phyloP scores from a whole-genome alignment of 92 coral and sea anemone species.

The Blastomussa wellsi region DNA sequence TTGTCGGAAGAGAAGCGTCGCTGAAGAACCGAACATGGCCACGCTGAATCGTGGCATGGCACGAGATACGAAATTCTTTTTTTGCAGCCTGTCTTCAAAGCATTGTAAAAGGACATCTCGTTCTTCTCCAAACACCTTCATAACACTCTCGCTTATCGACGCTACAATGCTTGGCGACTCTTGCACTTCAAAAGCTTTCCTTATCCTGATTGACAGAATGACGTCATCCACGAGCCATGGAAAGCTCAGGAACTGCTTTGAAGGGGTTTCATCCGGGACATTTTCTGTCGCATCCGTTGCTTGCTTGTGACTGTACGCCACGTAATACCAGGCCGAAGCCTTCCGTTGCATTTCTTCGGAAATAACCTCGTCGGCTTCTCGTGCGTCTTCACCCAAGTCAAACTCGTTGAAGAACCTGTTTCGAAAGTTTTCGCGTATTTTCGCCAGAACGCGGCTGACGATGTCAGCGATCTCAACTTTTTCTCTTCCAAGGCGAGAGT shows the following conservation, averaged over 20 bases:
- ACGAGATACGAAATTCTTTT: constrained; percentile 34
- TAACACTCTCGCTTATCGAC: constrained; percentile 59
- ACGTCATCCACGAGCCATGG: constrained; percentile 99
- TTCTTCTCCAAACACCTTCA: constrained; percentile 51
- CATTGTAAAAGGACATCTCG: constrained; percentile 46
- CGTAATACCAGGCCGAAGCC: constrained; percentile 95
- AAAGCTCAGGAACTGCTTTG: constrained; percentile 81
- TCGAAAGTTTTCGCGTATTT: constrained; percentile 70
- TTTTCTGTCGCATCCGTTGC: constrained; percentile 16
- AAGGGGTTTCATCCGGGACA: constrained; percentile 24
- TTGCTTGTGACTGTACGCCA: constrained; percentile 62
- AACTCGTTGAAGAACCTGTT: constrained; percentile 83
- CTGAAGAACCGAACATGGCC: constrained; percentile 95
- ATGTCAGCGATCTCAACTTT: constrained; percentile 86
- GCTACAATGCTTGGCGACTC: constrained; percentile 36
- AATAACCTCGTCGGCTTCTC: constrained; percentile 32
- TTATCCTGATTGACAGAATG: constrained; percentile 62
- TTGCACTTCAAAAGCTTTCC: constrained; percentile 22
- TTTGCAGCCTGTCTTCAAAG: constrained; percentile 66
- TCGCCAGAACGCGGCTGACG: constrained; percentile 64
- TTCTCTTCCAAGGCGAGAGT: constrained; percentile 86
- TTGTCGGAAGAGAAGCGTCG: constrained; percentile 82
- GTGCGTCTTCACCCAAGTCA: constrained; percentile 55
- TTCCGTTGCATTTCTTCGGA: constrained; percentile 73
- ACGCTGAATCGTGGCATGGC: constrained; percentile 25